Conservation (phyloP, 2,797 vertebrate species). For the Danio albolineatus region DNA sequence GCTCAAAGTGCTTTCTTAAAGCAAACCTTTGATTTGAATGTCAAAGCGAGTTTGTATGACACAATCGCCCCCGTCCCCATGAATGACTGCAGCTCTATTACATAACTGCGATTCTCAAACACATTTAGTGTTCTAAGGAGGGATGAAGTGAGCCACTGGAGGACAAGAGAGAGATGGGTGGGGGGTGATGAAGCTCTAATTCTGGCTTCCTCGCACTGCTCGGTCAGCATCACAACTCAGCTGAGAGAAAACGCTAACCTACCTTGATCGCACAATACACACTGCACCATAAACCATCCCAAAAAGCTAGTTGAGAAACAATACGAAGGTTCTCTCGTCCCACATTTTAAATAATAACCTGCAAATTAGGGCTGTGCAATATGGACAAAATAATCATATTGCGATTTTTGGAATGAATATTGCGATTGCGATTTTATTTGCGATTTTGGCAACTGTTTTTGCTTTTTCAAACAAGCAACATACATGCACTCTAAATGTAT, state of each 20-base stretch:
- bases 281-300: neutral
- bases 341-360: no score
- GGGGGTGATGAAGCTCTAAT: conserved; percentile 1
- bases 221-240: conserved; percentile 22
- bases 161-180: neutral
- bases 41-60: conserved; percentile 26
- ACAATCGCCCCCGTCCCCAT: conserved; percentile 28
- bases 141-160: conserved; percentile 36
- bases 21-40: conserved; percentile 10
- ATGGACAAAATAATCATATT: no score
- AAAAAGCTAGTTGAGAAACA: no score
- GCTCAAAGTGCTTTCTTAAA: neutral
- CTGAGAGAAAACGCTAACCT: conserved; percentile 3
- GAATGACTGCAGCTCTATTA: conserved; percentile 43
- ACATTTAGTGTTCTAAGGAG: conserved; percentile 23
- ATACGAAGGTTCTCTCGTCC: neutral
- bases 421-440: no score
- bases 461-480: no score
- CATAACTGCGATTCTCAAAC: conserved; percentile 51
- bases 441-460: no score
- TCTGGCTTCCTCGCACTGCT: neutral
- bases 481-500: no score
- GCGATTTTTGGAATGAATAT: no score
- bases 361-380: no score
- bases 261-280: neutral